Percentiles rank a stretch among this genome's conserved stretches.
Evolutionary conservation across 2,113 vertebrate genomes (phyloP).

Genomic region (Meles meles): DNA sequence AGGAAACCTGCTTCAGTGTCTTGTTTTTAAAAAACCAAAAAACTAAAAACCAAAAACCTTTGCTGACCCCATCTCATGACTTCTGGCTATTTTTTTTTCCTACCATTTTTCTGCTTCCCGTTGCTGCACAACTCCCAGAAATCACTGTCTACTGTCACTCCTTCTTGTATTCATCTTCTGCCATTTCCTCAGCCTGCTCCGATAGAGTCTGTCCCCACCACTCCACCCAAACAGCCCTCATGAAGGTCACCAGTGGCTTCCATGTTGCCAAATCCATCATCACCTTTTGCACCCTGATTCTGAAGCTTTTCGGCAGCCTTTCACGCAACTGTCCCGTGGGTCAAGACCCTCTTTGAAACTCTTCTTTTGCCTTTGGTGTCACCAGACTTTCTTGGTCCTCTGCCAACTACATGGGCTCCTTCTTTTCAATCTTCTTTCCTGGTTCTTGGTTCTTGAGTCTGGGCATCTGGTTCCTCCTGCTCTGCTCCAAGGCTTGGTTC

Average conservation of each 20-base stretch:
- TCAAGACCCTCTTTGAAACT: background rate
- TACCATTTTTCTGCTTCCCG: background rate
- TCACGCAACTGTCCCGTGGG: background rate
- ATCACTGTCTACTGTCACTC: background rate
- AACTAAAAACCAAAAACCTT: background rate
- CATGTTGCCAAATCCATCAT: background rate
- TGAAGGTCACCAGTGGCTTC: background rate
- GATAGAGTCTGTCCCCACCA: background rate
- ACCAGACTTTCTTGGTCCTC: background rate
- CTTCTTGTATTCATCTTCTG: background rate
- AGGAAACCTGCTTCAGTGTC: background rate
- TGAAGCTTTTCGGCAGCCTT: background rate
- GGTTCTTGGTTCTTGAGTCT: background rate
- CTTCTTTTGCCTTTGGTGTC: background rate
- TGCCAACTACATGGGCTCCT: background rate
- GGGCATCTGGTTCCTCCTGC: background rate
- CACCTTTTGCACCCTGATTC: background rate
- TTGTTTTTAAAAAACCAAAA: background rate
- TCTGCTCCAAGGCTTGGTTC: background rate
- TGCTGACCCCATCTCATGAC: background rate
- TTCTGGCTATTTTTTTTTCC: background rate
- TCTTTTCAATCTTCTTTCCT: background rate
- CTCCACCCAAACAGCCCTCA: background rate
- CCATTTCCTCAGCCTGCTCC: background rate
- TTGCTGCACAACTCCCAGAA: background rate